A percentile compares a stretch with the other conserved stretches of the same genome.
Conservation (phyloP, 2,888 invertebrate species). For the Lottia gigantea region DNA sequence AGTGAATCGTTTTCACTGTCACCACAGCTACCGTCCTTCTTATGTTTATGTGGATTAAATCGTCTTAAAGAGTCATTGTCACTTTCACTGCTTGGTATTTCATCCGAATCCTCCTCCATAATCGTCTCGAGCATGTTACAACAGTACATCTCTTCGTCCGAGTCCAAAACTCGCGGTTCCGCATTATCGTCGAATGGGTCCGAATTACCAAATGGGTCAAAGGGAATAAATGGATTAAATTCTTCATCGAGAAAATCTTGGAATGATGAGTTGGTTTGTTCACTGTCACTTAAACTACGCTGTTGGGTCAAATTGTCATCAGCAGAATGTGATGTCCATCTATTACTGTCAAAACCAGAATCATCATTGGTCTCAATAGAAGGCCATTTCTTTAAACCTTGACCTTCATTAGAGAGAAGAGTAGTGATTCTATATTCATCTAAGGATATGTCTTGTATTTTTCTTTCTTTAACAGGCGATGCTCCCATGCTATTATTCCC, state of each 20-base stretch:
- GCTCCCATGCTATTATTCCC: not conserved
- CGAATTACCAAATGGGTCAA: not conserved
- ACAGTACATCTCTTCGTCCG: constrained; percentile 47
- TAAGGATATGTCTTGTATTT: constrained; percentile 4
- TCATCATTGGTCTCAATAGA: not conserved
- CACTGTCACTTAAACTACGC: not conserved
- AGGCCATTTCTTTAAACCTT: not conserved
- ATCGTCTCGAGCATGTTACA: constrained; percentile 51
- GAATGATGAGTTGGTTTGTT: not conserved
- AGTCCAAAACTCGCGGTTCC: constrained; percentile 39
- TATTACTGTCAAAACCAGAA: not conserved
- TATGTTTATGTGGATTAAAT: not conserved
- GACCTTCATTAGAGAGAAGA: not conserved
- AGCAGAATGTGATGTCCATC: not conserved
- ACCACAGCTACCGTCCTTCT: not conserved
- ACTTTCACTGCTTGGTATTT: constrained; percentile 35
- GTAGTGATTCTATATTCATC: not conserved
- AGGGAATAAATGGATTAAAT: not conserved
- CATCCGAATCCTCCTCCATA: constrained; percentile 55
- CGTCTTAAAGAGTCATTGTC: constrained; percentile 27
- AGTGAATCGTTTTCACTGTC: constrained; percentile 25
- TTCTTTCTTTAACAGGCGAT: not conserved
- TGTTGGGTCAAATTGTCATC: not conserved
- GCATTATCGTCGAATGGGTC: constrained; percentile 30
- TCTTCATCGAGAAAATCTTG: not conserved